These are phyloP conservation scores for Capromys pilorides DNA, from an alignment of 2,797 vertebrate species.

Conservation along the genomic window DNA sequence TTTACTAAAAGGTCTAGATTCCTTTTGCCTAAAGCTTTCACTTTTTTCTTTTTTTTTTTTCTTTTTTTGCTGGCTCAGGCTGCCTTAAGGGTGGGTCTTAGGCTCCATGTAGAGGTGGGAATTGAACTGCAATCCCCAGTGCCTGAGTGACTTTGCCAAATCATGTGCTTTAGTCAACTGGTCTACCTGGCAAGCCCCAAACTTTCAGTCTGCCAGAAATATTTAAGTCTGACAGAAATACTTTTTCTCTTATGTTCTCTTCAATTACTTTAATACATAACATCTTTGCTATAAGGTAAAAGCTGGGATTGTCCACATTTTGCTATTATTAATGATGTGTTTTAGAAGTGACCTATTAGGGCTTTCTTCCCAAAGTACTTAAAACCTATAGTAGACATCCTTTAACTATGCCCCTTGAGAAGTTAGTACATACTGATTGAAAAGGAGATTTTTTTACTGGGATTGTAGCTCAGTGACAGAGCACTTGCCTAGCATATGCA, in stretches of 20 bases:
- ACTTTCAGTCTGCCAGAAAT: too few relatives aligned
- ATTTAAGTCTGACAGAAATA: background rate
- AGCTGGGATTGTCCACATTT: background rate
- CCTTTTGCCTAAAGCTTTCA: background rate
- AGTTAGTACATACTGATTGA: background rate
- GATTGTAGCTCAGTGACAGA: background rate
- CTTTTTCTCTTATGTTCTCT: background rate
- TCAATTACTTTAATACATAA: background rate
- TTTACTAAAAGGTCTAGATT: background rate
- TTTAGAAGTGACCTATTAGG: background rate
- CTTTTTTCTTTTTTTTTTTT: too few relatives aligned
- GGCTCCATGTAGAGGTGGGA: too few relatives aligned
- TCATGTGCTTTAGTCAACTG: too few relatives aligned
- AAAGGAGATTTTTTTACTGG: constrained; percentile 34
- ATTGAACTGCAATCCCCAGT: too few relatives aligned
- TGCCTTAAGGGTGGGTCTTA: too few relatives aligned
- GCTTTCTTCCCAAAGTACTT: background rate
- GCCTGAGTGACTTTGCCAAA: too few relatives aligned
- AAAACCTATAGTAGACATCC: background rate
- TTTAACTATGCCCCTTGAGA: background rate
- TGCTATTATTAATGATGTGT: background rate
- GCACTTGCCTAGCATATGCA: background rate
- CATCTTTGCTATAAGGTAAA: constrained; percentile 23
- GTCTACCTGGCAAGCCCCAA: background rate
- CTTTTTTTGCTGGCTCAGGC: too few relatives aligned